Conservation (phyloP, 2,888 invertebrate species). For the Hypena proboscidalis region DNA sequence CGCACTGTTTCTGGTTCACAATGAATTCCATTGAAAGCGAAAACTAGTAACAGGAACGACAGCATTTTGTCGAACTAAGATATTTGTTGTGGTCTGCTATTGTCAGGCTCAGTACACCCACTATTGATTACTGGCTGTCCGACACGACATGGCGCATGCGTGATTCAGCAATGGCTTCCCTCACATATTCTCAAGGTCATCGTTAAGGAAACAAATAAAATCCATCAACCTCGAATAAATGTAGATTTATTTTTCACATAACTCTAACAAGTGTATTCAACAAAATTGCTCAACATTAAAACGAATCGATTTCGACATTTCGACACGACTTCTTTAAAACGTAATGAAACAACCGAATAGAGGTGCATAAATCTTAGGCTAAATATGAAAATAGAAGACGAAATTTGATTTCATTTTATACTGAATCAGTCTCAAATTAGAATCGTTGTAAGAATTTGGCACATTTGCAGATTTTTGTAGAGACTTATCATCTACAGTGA, state of each 20-base stretch:
- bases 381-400: constrained; percentile 77
- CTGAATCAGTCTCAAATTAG: constrained; percentile 77
- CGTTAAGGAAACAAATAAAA: constrained; percentile 54
- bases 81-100: constrained; percentile 64
- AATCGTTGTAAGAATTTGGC: constrained; percentile 70
- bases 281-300: constrained; percentile 52
- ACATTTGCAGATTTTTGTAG: constrained; percentile 46
- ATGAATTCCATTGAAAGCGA: constrained; percentile 53
- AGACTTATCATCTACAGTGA: constrained; percentile 37
- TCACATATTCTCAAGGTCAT: constrained; percentile 60
- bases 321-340: constrained; percentile 29
- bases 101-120: constrained; percentile 53
- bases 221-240: constrained; percentile 53
- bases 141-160: constrained; percentile 68
- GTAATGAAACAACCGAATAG: constrained; percentile 43
- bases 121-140: constrained; percentile 69
- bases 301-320: constrained; percentile 33
- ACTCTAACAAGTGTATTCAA: constrained; percentile 56
- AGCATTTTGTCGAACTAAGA: constrained; percentile 58
- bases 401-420: constrained; percentile 73
- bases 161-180: constrained; percentile 46
- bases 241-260: constrained; percentile 66
- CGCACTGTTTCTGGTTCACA: constrained; percentile 80
- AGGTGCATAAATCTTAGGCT: constrained; percentile 52
- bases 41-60: constrained; percentile 54